Conservation (phyloP, 2,888 invertebrate species). For the Stratiomys singularior region DNA sequence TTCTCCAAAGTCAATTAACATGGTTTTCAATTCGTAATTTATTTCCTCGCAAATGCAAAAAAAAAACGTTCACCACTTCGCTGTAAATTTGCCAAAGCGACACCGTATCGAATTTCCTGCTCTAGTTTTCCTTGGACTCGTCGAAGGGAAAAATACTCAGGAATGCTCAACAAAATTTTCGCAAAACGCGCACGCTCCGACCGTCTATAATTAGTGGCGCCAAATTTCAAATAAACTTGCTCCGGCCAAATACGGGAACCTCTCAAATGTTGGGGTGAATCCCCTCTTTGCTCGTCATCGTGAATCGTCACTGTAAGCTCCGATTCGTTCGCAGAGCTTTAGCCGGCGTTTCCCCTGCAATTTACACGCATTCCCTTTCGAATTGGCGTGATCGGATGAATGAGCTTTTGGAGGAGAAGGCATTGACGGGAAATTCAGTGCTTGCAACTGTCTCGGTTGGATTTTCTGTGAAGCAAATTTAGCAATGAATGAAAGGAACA, state of each 20-base stretch:
- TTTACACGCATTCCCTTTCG: background rate
- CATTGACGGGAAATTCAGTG: too few relatives aligned
- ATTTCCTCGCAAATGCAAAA: too few relatives aligned
- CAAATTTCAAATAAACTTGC: constrained; percentile 9
- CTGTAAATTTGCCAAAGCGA: background rate
- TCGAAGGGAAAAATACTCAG: background rate
- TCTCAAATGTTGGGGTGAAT: background rate
- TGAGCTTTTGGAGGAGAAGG: too few relatives aligned
- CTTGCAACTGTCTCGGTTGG: too few relatives aligned
- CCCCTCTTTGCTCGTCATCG: background rate
- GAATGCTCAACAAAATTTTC: background rate
- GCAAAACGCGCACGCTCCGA: background rate
- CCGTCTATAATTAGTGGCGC: constrained; percentile 28
- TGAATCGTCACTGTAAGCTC: background rate
- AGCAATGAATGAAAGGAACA: too few relatives aligned
- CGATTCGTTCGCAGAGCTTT: background rate
- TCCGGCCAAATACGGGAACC: constrained; percentile 42
- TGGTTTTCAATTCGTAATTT: too few relatives aligned
- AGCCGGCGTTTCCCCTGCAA: background rate
- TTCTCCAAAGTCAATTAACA: too few relatives aligned
- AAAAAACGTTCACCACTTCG: too few relatives aligned
- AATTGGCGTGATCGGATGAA: too few relatives aligned
- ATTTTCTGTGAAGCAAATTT: too few relatives aligned
- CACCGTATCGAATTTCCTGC: constrained; percentile 24
- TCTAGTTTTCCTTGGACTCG: constrained; percentile 11